Evolutionary conservation across 2,797 vertebrate species (phyloP).

Genomic region (Zenarchopterus dispar): DNA sequence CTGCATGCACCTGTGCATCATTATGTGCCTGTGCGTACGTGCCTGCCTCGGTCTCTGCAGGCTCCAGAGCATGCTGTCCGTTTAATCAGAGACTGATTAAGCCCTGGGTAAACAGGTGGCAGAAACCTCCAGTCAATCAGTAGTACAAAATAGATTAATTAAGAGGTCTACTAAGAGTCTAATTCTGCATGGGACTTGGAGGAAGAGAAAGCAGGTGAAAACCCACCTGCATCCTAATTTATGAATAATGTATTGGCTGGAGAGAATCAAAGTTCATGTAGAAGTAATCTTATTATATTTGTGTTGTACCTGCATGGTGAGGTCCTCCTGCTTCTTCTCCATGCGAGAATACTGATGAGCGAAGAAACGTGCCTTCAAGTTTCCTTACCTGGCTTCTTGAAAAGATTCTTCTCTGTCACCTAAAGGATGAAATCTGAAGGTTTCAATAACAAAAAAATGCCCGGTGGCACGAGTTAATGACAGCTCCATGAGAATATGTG

Average conservation of each 20-base stretch:
- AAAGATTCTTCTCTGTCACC: constrained; percentile 39
- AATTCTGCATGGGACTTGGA: constrained; percentile 48
- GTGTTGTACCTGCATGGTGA: constrained; percentile 4
- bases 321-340: background rate
- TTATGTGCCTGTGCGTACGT: constrained; percentile 11
- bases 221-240: constrained; percentile 38
- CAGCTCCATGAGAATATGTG: constrained; percentile 1
- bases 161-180: constrained; percentile 60
- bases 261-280: constrained; percentile 25
- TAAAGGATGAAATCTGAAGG: constrained; percentile 50
- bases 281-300: constrained; percentile 33
- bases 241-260: constrained; percentile 36
- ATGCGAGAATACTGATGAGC: background rate
- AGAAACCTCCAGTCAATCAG: constrained; percentile 78
- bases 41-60: constrained; percentile 46
- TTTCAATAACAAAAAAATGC: constrained; percentile 61
- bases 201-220: constrained; percentile 43
- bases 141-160: constrained; percentile 75
- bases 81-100: constrained; percentile 75
- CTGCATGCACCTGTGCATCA: constrained; percentile 12
- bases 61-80: constrained; percentile 61
- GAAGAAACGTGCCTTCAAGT: constrained; percentile 10
- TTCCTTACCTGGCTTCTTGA: constrained; percentile 33
- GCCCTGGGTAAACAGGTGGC: constrained; percentile 78
- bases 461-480: constrained; percentile 53